Conservation (phyloP, 2,888 invertebrate species). For the Oscheius sp. region DNA sequence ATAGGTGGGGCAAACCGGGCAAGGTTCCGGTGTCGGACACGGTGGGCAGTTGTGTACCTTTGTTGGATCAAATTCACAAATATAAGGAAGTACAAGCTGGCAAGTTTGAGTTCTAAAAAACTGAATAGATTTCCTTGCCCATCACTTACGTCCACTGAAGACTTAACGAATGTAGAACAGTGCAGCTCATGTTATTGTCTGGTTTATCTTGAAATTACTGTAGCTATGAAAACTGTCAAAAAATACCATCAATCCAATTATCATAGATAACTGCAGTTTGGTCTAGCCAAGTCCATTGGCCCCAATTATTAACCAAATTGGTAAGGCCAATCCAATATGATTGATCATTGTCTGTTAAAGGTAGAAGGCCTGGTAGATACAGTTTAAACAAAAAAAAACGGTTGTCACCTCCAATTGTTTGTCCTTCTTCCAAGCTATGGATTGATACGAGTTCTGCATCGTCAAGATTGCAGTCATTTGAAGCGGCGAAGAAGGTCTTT, state of each 20-base stretch:
- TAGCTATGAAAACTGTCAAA: no score
- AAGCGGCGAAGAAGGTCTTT: constrained; percentile 3
- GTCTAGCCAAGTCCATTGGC: constrained; percentile 9
- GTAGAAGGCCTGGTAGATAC: not conserved
- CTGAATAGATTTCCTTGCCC: no score
- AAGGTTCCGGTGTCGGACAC: no score
- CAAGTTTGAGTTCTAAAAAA: constrained; percentile 10
- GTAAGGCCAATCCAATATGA: constrained; percentile 7
- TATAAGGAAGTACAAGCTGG: not conserved
- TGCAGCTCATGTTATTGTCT: not conserved
- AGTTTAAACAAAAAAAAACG: no score
- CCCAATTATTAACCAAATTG: constrained; percentile 1
- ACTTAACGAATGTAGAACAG: not conserved
- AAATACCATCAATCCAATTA: not conserved
- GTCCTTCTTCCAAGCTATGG: not conserved
- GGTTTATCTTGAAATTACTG: not conserved
- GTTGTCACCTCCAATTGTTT: no score
- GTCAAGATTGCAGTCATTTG: not conserved
- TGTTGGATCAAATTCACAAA: not conserved
- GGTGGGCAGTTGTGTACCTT: no score
- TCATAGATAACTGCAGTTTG: not conserved
- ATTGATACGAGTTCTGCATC: constrained; percentile 7
- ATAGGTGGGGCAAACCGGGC: no score
- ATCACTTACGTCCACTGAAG: not conserved
- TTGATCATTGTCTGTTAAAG: not conserved